Evolutionary conservation across 1,140 invertebrate genomes (phyloP), one percentile per base, ranked within the genome.

Genomic region (Drosophila saltans): DNA sequence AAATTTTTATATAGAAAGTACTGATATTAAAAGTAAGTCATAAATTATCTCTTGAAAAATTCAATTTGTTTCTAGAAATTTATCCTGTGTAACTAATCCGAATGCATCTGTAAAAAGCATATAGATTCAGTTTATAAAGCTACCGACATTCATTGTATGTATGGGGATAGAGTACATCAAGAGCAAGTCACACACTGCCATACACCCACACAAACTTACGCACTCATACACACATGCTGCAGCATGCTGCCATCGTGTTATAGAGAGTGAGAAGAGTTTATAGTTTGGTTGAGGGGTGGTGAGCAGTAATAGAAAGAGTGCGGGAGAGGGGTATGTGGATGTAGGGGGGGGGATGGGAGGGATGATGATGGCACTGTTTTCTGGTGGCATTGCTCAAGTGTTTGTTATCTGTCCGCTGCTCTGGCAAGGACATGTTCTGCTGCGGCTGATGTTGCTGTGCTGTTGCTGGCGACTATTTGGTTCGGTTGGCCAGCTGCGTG

Each of bases 391-490:
- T 73, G 71, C 80, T 83, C 73, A 76, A 83, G 84, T 88, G 83
- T 88, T 86, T 86, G 83, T 88, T 86, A 86, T 88, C 78, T 83
- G 58, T 66, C n/a, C 61, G 69, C 57, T 65, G 72, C 55, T 66
- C 26, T 33, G 73, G 65, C 45, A 77, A 77, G 74, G 74, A 77
- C 74, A 77, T 41, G 68, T 59, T 72, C 57, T 62, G 71, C 33
- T 57, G 63, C 45, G 16, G 72, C 52, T 58, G 58, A n/a, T 58
- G 58, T 11, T 52, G 72, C 36, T 45, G 60, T 55, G 39, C 69
- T 66, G 68, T 60, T 64, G 11, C 10, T 52, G 67, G 60, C 72
- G 74, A 73, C 69, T 80, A 65, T 61, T 81, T 78, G 72, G 56
- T 21, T 56, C 10, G 36, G 56, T 8, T 33, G 48, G 76, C 68